These are phyloP conservation scores for Megaceryle alcyon DNA, from an alignment of 2,797 vertebrate species.

Conservation along the genomic window DNA sequence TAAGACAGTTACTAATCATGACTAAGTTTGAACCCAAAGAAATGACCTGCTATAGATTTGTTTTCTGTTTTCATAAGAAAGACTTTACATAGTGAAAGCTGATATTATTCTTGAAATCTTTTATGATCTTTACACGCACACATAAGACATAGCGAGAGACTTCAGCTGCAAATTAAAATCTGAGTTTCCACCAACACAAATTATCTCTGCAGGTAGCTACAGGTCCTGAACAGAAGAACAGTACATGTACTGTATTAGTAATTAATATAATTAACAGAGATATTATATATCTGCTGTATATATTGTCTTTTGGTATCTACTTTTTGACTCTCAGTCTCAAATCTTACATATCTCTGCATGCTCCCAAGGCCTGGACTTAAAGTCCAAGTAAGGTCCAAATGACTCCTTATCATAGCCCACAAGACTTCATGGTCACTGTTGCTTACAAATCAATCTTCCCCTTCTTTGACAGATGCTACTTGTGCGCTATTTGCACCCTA, in stretches of 20 bases:
- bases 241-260: not conserved
- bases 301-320: not conserved
- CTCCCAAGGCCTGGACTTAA: not conserved
- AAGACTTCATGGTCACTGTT: not conserved
- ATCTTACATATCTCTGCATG: not conserved
- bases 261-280: not conserved
- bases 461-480: not conserved
- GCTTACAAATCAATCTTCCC: not conserved
- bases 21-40: not conserved
- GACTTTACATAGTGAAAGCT: not conserved
- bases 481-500: not conserved
- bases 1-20: not conserved
- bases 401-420: not conserved
- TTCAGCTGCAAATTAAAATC: not conserved
- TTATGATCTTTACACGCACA: accelerated
- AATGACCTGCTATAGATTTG: not conserved
- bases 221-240: not conserved
- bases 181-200: not conserved
- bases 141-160: not conserved
- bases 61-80: not conserved
- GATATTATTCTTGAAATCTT: not conserved
- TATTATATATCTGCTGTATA: not conserved
- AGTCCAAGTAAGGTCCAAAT: no score
- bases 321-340: not conserved
- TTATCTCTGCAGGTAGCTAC: not conserved